Evolutionary conservation across 1,140 invertebrate genomes (phyloP).

Genomic region (Pomacea maculata): DNA sequence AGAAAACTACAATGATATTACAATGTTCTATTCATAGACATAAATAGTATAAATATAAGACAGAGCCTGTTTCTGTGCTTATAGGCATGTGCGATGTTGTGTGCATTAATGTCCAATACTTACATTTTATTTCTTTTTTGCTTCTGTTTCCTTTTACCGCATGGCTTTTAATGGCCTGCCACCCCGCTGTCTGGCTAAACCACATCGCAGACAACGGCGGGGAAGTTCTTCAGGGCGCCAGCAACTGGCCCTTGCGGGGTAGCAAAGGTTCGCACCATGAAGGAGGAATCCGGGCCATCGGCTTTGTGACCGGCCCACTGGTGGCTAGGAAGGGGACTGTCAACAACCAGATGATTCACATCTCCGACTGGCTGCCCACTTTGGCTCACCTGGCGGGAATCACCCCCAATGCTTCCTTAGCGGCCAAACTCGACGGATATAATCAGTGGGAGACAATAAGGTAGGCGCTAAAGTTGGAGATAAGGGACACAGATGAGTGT

Average conservation of each 20-base stretch:
- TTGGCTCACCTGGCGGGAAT: conserved; percentile 49
- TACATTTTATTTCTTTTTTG: too few species aligned
- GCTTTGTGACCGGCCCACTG: conserved; percentile 58
- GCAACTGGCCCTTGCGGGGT: conserved; percentile 67
- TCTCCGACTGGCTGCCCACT: conserved; percentile 62
- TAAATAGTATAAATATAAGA: too few species aligned
- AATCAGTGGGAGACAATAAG: conserved; percentile 54
- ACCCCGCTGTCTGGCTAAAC: too few species aligned
- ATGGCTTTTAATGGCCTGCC: too few species aligned
- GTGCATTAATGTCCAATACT: too few species aligned
- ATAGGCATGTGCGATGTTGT: too few species aligned
- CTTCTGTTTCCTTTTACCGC: too few species aligned
- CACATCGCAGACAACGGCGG: conserved; percentile 63
- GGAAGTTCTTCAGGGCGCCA: conserved; percentile 61
- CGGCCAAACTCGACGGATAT: conserved; percentile 46
- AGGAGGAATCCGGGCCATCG: conserved; percentile 64
- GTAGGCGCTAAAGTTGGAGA: conserved; percentile 16
- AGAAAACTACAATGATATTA: too few species aligned
- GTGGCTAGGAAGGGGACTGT: conserved; percentile 37
- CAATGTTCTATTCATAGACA: too few species aligned
- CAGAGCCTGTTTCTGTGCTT: too few species aligned
- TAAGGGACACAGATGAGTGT: too few species aligned
- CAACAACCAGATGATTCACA: conserved; percentile 50
- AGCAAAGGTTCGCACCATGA: conserved; percentile 68
- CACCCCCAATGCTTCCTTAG: conserved; percentile 35